Evolutionary conservation across 2,797 vertebrate species (phyloP).

Genomic region (Phyllotis vaccarum): DNA sequence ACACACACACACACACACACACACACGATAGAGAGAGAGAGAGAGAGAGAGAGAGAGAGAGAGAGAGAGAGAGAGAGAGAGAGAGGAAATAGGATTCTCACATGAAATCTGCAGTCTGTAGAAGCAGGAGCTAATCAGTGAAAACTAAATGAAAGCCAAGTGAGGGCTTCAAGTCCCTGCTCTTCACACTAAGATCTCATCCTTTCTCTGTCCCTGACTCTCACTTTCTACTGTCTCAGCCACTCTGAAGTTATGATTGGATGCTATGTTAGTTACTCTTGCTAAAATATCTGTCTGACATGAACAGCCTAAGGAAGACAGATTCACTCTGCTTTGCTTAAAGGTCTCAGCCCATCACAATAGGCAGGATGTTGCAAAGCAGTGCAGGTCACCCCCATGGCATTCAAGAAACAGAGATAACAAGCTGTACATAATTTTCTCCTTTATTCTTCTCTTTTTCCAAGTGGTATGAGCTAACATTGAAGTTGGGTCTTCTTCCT

Average conservation of each 20-base stretch:
- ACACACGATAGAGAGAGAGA: too few relatives aligned
- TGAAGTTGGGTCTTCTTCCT: background rate
- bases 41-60: too few relatives aligned
- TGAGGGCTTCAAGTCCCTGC: background rate
- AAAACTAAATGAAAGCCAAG: slow-evolving; percentile 56
- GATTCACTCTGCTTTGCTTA: background rate
- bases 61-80: background rate
- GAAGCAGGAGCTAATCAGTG: slow-evolving; percentile 30
- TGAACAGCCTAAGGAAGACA: background rate
- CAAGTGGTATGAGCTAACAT: background rate
- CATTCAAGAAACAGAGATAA: background rate
- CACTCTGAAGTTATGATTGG: background rate
- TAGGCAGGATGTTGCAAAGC: background rate
- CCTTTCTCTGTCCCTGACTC: background rate
- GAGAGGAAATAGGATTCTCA: slow-evolving; percentile 60
- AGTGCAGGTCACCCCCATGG: background rate
- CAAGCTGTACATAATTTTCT: background rate
- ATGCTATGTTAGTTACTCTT: background rate
- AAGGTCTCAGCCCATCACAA: background rate
- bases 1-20: too few relatives aligned
- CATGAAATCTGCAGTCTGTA: slow-evolving; percentile 46
- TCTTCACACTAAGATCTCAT: slow-evolving; percentile 15
- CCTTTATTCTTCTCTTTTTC: background rate
- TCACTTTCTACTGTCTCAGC: background rate
- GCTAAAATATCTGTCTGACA: background rate